Conservation (phyloP, 2,113 vertebrate genomes). For the Tachuris rubrigastra region DNA sequence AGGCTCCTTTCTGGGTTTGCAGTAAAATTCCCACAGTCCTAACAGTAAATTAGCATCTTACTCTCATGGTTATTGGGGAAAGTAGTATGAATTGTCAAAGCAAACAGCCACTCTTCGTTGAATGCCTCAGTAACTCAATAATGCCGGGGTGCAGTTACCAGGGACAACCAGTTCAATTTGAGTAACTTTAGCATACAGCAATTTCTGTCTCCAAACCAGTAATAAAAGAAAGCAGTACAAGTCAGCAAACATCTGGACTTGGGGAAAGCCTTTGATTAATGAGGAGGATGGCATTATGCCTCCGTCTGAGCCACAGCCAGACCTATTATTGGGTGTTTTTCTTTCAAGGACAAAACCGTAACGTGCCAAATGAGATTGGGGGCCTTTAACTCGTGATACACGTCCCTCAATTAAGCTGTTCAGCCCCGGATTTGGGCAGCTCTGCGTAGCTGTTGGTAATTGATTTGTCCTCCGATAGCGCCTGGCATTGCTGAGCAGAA, state of each 20-base stretch:
- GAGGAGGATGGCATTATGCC: not conserved
- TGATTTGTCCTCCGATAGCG: not conserved
- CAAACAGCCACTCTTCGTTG: not conserved
- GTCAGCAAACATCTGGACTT: conserved; percentile 46
- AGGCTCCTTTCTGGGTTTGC: not conserved
- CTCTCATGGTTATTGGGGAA: not conserved
- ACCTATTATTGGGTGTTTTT: not conserved
- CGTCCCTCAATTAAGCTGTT: not conserved
- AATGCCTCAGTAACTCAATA: not conserved
- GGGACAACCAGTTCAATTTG: not conserved
- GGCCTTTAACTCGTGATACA: not conserved
- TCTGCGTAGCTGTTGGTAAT: not conserved
- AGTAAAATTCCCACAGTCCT: conserved; percentile 12
- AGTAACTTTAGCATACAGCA: not conserved
- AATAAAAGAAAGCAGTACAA: conserved; percentile 13
- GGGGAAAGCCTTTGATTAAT: conserved; percentile 32
- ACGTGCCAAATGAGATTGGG: not conserved
- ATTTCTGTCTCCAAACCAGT: conserved; percentile 18
- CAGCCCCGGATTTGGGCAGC: not conserved
- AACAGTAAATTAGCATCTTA: not conserved
- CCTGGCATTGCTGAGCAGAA: not conserved
- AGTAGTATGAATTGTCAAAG: not conserved
- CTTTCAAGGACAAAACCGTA: not conserved
- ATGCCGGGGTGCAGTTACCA: not conserved
- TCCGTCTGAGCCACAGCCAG: conserved; percentile 31